Base-by-base conservation (phyloP, 1,140 invertebrate genomes). In the Zaprionus vittiger region DNA sequence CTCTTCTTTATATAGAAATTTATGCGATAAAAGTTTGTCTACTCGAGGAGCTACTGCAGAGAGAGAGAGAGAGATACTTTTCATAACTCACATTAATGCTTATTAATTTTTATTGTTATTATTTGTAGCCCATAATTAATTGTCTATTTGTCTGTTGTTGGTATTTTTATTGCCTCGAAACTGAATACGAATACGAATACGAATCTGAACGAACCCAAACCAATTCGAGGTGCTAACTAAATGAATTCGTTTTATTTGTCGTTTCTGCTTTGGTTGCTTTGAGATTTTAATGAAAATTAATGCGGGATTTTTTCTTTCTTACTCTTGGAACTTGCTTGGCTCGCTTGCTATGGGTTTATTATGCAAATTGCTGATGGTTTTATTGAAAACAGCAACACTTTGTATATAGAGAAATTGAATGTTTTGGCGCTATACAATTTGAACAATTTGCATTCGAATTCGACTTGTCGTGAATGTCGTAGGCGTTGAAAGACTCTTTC, bases 51-150 rank as follows among this genome's bases (percentile, higher is more conserved):
- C 70, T 69, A 61, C 72, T 74, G 72, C 65, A 75, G 60, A 75
- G 34, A 61, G 68, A 31, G 24, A 75, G 34, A 61, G 63, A 31
- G 4, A 24, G 24, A 26, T 4, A 26, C 31, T 34, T 77, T 77
- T 73, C 75, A 77, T 73, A 77, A 77, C 64, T 77, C 75, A 77
- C 71, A 73, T 77, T 77, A 77, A 77, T 77, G 75, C 64, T 77
- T 77, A 77, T 77, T 77, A 77, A 77, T 77, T 77, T 77, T 77
- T 77, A 77, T 77, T 73, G 70, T 68, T 73, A 77, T 77, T 77
- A 77, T 77, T 77, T 77, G 70, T 73, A 77, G 75, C 59, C 63
- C 59, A 77, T 77, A 77, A 77, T 77, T 77, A 77, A 77, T 77
- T 77, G 75, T 73, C 70, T 77, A 77, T 77, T 77, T 73, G 56